A percentile compares a stretch with the other conserved stretches of the same genome.
Evolutionary conservation across 2,888 invertebrate genomes (phyloP).

Genomic region (Ennomos erosarius): DNA sequence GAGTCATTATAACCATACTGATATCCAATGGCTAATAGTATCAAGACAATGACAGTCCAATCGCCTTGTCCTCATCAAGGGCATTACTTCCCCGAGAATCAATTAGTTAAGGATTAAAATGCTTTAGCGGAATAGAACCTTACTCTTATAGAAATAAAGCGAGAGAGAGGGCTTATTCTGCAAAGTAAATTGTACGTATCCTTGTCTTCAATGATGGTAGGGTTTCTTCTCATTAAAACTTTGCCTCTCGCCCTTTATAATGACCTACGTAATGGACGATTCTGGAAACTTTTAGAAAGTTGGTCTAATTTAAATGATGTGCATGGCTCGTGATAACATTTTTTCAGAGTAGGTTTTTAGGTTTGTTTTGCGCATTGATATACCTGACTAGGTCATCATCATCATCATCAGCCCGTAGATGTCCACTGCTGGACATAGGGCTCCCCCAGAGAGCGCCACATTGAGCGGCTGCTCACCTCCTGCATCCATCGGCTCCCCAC

Average conservation of each 20-base stretch:
- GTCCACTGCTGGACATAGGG: too few species aligned
- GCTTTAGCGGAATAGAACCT: conserved; percentile 31
- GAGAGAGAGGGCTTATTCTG: conserved; percentile 19
- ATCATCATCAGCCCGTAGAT: too few species aligned
- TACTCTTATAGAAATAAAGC: conserved; percentile 22
- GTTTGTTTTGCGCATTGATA: too few species aligned
- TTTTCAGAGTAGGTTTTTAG: background rate
- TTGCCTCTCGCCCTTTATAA: conserved; percentile 62
- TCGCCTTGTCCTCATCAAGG: conserved; percentile 42
- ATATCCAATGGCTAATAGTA: conserved; percentile 27
- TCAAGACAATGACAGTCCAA: conserved; percentile 34
- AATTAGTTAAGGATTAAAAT: conserved; percentile 65
- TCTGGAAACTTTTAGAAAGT: conserved; percentile 51
- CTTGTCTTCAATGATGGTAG: conserved; percentile 52
- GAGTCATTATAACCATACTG: conserved; percentile 37
- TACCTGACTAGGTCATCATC: too few species aligned
- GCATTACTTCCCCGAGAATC: conserved; percentile 61
- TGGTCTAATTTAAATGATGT: conserved; percentile 57
- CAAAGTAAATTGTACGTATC: conserved; percentile 25
- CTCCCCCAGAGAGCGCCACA: too few species aligned
- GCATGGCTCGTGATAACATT: conserved; percentile 33
- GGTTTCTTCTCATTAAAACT: conserved; percentile 72
- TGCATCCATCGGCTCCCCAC: too few species aligned
- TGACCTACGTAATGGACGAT: conserved; percentile 60
- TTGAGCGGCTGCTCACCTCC: too few species aligned